These are phyloP conservation scores for Trachelus iudaicus DNA, from an alignment of 2,888 invertebrate genomes.

Conservation along the genomic window DNA sequence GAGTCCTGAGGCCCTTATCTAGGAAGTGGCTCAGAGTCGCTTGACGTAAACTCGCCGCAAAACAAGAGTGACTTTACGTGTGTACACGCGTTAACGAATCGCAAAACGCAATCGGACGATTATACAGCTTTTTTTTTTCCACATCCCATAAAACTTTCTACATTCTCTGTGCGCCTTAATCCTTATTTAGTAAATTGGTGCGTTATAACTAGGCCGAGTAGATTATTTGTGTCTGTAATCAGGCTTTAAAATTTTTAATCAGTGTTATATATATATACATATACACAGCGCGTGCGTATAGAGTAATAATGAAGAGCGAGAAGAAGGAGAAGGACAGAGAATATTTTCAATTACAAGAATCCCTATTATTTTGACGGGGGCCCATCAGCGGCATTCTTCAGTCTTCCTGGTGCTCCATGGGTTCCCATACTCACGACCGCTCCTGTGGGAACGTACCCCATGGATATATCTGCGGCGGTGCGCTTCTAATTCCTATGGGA, in stretches of 20 bases:
- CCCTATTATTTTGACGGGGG: slow-evolving; percentile 41
- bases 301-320: background rate
- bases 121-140: background rate
- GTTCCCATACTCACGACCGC: slow-evolving; percentile 50
- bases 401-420: slow-evolving; percentile 34
- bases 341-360: slow-evolving; percentile 44
- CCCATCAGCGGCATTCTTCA: slow-evolving; percentile 38
- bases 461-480: slow-evolving; percentile 18
- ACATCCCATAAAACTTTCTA: background rate
- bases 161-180: background rate
- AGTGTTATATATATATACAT: background rate
- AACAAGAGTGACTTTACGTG: background rate
- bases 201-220: background rate
- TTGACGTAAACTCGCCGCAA: background rate
- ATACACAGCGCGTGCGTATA: background rate
- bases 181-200: background rate
- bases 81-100: background rate
- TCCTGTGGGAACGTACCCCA: slow-evolving; percentile 53
- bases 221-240: background rate
- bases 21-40: background rate
- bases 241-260: background rate
- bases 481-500: slow-evolving; percentile 61
- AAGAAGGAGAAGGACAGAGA: background rate
- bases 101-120: background rate
- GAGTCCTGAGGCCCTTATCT: background rate